Evolutionary conservation across 1,140 invertebrate species (phyloP), one percentile per base, ranked within the genome.

Genomic region (Tribolium madens): DNA sequence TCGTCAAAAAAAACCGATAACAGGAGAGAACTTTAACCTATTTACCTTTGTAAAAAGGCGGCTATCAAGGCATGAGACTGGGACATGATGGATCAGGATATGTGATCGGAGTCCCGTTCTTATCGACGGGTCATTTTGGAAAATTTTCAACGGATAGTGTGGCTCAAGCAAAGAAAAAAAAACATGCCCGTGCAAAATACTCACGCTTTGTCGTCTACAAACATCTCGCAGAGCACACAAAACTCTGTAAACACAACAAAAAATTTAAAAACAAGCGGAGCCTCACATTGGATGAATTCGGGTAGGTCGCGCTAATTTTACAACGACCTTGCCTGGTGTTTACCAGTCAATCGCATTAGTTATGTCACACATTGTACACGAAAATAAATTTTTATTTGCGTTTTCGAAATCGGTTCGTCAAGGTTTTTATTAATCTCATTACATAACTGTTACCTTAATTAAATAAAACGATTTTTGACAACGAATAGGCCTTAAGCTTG

Each of bases 121-220:
- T 64, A 64, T 64, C 57, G 14, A 57, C 9, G 14, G 57, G 57
- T 64, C 57, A 64, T 21, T 31, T 26, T 6, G 52, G 18, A 50
- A 50, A 14, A 12, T 50, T 50, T 50, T 17, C 0, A 50, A 50
- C 48, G 15, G 48, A 15, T 17, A 57, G 17, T 57, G 18, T 57
- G 15, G 18, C 52, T 57, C 52, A 57, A 57, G 52, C 18, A 64
- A 4, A 14, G 26, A 13, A 64, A 60, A 10, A 31, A 7, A 33
- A 12, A 18, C 57, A 64, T 64, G 57, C 57, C 36, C 68, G 36
- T 71, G 68, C 68, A 71, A 64, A 33, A 53, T 75, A 75, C 73
- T 75, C 73, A 75, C 73, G 73, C 53, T 68, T 75, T 75, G 17
- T 75, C 73, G 52, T 75, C 73, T 64, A 75, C 52, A 75, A 75